Percentiles rank a stretch among this genome's conserved stretches.
Conservation (phyloP, 2,113 vertebrate genomes). For the Tetraodon nigroviridis region DNA sequence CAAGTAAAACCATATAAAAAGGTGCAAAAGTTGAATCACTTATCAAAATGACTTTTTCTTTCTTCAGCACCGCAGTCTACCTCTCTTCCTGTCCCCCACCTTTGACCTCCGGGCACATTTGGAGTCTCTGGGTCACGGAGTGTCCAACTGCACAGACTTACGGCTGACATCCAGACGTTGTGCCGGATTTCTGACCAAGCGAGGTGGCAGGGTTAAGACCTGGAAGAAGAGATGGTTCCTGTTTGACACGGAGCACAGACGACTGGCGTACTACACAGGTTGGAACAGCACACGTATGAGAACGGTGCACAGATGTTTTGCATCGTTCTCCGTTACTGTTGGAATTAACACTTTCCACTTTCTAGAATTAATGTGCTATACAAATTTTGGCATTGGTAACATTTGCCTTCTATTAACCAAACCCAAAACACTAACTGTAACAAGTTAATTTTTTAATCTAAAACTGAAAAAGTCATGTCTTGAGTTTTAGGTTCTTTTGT, state of each 20-base stretch:
- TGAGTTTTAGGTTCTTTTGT: neutral
- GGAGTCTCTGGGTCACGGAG: conserved; percentile 81
- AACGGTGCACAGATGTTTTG: conserved; percentile 9
- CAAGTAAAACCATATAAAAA: neutral
- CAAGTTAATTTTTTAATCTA: no score
- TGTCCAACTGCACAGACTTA: conserved; percentile 75
- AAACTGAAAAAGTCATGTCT: neutral
- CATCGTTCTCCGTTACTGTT: neutral
- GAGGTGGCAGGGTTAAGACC: conserved; percentile 87
- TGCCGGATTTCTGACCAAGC: conserved; percentile 83
- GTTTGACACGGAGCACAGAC: conserved; percentile 82
- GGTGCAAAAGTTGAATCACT: neutral
- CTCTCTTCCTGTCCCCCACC: conserved; percentile 66
- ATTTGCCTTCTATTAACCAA: neutral
- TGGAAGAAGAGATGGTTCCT: conserved; percentile 91
- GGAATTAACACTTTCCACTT: neutral
- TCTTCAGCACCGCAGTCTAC: conserved; percentile 18
- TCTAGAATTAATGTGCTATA: neutral
- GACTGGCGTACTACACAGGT: conserved; percentile 86
- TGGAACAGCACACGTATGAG: conserved; percentile 71
- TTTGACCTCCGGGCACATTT: conserved; percentile 84
- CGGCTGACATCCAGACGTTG: conserved; percentile 75
- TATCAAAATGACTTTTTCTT: neutral
- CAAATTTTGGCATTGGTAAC: neutral
- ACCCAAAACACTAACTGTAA: no score